Base-by-base conservation (phyloP, 2,113 vertebrate genomes). In the Scartelaos histophorus region DNA sequence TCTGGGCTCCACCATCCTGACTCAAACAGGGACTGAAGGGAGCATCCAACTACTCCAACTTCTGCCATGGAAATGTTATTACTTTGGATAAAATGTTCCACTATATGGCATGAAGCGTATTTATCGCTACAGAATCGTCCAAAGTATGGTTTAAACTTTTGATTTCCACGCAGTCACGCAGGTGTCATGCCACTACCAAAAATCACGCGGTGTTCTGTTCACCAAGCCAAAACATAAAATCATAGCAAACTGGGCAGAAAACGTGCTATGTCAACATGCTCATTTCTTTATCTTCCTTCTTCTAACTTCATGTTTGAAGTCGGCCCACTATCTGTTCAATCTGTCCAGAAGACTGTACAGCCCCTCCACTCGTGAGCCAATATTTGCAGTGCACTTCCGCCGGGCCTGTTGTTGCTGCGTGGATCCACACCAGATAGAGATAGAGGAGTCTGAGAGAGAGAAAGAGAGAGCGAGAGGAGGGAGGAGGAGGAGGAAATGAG, bases 401-500 rank as follows among this genome's bases (percentile, higher is more conserved):
- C 81, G 88, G 90, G 92, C 91, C 91, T 90, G 84, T 88, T 94
- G 78, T 81, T 91, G 90, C 87, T 79, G 88, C 89, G 87, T 79
- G 89, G 90, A 85, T 91, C 87, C 74, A 66, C 67, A 58, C 43
- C 49, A 70, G 73, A 83, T 58, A 64, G 68, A 70, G 73, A 83
- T 58, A 64, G 68, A 65, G 64, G 80, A 82, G 75, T 19, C 66
- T 21, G 7, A 43, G 38, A 9, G 38, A 43, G 38, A 43, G 9
- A 43, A 9, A 38, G 35, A 9, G 35, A 38, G 38, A 43, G 38
- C 9, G 38, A 43, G 38, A 43, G 38, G 38, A 43, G 92, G 92
- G 77, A 78, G 81, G 38, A 43, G 87, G 76, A 88, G 89, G 91
- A 94, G 94, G 94, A 95, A 94, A 92, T 94, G 94, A 95, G 91